Evolutionary conservation across 2,888 invertebrate species (phyloP).

Genomic region (Galerucella nymphaeae): DNA sequence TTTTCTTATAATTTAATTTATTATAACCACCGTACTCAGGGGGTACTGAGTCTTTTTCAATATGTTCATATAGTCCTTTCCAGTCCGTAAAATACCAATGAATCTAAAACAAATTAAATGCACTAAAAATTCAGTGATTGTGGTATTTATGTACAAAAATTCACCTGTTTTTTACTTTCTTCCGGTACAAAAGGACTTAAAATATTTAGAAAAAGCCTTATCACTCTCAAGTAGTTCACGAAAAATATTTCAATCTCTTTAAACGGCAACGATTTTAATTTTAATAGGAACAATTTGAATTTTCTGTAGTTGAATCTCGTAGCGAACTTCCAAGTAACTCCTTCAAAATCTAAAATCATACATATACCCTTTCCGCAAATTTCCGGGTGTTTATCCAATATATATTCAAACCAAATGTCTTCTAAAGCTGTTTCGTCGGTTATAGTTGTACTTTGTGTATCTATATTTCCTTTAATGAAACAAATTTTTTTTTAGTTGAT

Average conservation of each 20-base stretch:
- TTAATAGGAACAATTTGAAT: slow-evolving; percentile 4
- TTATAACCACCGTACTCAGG: slow-evolving; percentile 24
- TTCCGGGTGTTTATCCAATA: slow-evolving; percentile 19
- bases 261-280: slow-evolving; percentile 7
- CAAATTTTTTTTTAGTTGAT: not conserved
- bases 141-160: no score
- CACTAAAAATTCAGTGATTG: not conserved
- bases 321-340: slow-evolving; percentile 1
- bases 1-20: slow-evolving; percentile 17
- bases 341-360: slow-evolving; percentile 21
- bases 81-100: slow-evolving; percentile 10
- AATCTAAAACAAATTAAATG: slow-evolving; percentile 15
- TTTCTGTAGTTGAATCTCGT: slow-evolving; percentile 14
- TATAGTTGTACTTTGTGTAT: not conserved
- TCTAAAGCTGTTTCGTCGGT: slow-evolving; percentile 11
- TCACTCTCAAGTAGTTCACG: slow-evolving; percentile 12
- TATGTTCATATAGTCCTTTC: not conserved
- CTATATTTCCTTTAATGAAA: slow-evolving; percentile 12
- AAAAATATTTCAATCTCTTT: slow-evolving; percentile 20
- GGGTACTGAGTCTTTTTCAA: slow-evolving; percentile 13
- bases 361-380: slow-evolving; percentile 19
- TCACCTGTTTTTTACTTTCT: slow-evolving; percentile 24
- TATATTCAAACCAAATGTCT: slow-evolving; percentile 26
- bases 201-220: slow-evolving; percentile 4
- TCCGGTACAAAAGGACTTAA: slow-evolving; percentile 14